Conservation (phyloP, 2,797 vertebrate species). For the Anabacerthia variegaticeps region DNA sequence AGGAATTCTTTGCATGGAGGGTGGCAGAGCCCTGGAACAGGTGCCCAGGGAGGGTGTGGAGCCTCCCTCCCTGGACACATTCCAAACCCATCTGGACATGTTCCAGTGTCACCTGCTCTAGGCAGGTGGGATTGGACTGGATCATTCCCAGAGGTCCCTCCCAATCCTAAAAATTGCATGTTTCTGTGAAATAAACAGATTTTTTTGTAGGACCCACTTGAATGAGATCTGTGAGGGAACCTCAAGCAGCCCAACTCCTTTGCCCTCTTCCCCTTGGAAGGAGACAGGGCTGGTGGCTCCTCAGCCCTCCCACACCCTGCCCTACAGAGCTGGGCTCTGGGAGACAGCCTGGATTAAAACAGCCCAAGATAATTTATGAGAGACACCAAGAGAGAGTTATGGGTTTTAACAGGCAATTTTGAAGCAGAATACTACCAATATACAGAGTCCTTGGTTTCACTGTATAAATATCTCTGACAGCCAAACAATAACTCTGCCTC, state of each 20-base stretch:
- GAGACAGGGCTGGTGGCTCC: neutral
- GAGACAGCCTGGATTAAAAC: neutral
- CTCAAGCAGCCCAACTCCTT: fast-evolving
- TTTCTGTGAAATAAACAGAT: neutral
- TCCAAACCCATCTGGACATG: neutral
- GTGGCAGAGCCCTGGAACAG: neutral
- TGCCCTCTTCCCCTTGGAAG: neutral
- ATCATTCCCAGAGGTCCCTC: neutral
- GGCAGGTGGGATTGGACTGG: neutral
- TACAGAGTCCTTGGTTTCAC: neutral
- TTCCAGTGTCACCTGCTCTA: neutral
- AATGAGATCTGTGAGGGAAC: neutral
- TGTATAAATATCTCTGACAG: slow-evolving; percentile 43
- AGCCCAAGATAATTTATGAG: neutral
- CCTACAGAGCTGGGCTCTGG: neutral
- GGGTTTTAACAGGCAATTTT: neutral
- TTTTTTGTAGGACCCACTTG: neutral
- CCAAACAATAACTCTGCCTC: slow-evolving; percentile 45
- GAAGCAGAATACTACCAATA: neutral
- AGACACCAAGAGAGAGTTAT: neutral
- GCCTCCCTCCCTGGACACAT: neutral
- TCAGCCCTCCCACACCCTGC: neutral
- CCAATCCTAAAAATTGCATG: neutral
- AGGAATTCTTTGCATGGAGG: neutral
- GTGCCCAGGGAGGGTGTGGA: neutral